Percentiles rank a stretch among this genome's conserved stretches.
These are phyloP conservation scores for Rhinopomastus cyanomelas DNA, from an alignment of 2,113 vertebrate species.

Conservation along the genomic window DNA sequence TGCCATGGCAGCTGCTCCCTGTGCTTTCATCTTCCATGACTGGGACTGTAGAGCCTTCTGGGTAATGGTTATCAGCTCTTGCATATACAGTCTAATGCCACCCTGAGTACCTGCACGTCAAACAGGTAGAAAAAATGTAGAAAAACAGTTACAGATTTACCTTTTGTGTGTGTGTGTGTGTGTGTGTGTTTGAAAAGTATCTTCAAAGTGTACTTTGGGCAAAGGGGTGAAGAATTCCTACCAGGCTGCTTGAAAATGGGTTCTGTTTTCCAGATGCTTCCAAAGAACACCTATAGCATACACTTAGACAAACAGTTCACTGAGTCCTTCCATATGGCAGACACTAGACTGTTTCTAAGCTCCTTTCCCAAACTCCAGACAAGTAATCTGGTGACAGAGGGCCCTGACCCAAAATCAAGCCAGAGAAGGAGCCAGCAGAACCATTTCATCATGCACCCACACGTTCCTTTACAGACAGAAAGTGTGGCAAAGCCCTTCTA, in stretches of 20 bases:
- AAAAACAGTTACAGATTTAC: not conserved
- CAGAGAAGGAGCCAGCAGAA: not conserved
- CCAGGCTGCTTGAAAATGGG: not conserved
- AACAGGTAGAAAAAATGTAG: not conserved
- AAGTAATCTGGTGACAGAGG: not conserved
- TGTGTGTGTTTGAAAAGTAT: not conserved
- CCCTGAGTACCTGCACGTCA: slow-evolving; percentile 85
- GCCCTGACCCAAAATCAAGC: not conserved
- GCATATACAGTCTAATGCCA: slow-evolving; percentile 93
- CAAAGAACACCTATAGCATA: not conserved
- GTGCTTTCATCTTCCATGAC: slow-evolving; percentile 99
- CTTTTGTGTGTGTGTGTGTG: too few relatives aligned
- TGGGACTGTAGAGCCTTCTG: slow-evolving; percentile 96
- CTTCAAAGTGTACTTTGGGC: not conserved
- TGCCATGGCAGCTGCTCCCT: slow-evolving; percentile 93
- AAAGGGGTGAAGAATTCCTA: not conserved
- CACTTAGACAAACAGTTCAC: not conserved
- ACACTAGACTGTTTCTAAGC: not conserved
- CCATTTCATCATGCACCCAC: not conserved
- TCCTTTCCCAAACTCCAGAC: not conserved
- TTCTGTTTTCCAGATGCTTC: not conserved
- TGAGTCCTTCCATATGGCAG: not conserved
- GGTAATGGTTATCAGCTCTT: slow-evolving; percentile 90
- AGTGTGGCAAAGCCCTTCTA: not conserved
- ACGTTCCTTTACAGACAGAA: not conserved